Percentiles rank a stretch among this genome's conserved stretches.
phyloP scores from a whole-genome alignment of 2,113 vertebrate genomes.

The Anoplopoma fimbria region DNA sequence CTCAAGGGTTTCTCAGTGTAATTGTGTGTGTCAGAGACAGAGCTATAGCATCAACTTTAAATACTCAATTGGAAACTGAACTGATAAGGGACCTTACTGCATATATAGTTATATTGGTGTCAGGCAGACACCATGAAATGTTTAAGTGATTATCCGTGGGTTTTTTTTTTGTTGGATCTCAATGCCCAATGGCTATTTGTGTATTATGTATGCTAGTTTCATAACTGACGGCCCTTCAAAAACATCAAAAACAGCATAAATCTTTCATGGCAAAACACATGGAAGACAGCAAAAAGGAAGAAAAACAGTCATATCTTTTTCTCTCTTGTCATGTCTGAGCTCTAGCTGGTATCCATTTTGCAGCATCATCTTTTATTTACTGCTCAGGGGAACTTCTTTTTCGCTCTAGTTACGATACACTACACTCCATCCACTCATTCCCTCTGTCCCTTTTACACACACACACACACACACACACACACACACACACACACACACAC shows the following conservation, averaged over 20 bases:
- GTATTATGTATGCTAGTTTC: neutral
- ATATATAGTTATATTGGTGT: neutral
- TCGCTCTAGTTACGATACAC: slow-evolving; percentile 45
- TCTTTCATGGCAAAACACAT: slow-evolving; percentile 5
- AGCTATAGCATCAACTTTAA: slow-evolving; percentile 21
- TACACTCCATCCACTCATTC: slow-evolving; percentile 11
- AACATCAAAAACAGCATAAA: neutral
- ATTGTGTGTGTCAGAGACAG: neutral
- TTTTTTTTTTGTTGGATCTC: neutral
- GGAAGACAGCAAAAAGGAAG: neutral
- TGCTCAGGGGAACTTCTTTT: slow-evolving; percentile 35
- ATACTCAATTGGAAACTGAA: neutral
- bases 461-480: neutral
- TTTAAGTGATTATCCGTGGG: neutral
- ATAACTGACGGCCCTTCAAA: neutral
- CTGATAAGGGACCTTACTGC: neutral
- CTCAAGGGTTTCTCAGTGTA: slow-evolving; percentile 21
- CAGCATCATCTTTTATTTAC: slow-evolving; percentile 68
- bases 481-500: neutral
- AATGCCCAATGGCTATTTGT: neutral
- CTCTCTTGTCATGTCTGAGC: slow-evolving; percentile 20
- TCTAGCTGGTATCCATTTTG: slow-evolving; percentile 53
- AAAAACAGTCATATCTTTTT: neutral
- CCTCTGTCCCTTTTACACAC: neutral
- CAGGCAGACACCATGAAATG: neutral